Evolutionary conservation across 2,888 invertebrate species (phyloP).

Genomic region (Antitype chi): DNA sequence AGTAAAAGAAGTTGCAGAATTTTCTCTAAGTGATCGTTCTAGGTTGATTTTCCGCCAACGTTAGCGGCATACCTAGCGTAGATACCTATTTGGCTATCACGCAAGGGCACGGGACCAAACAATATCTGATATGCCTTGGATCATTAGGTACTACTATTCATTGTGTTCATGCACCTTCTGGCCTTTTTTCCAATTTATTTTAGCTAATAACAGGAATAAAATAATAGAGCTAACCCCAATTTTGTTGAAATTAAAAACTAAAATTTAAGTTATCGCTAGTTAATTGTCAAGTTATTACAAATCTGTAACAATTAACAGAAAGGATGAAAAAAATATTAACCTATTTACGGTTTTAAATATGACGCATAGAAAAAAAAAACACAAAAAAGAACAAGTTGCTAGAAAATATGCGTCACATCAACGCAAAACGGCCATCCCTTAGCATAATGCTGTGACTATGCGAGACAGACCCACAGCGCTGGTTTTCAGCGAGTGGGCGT

Average conservation of each 20-base stretch:
- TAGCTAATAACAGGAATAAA: neutral
- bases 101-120: neutral
- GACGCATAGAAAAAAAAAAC: neutral
- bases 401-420: neutral
- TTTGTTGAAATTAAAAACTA: neutral
- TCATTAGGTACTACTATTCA: neutral
- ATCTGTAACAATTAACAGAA: neutral
- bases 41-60: neutral
- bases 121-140: neutral
- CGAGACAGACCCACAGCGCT: neutral
- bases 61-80: neutral
- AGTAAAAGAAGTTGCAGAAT: neutral
- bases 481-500: neutral
- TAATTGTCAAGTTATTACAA: neutral
- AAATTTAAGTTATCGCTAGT: neutral
- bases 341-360: neutral
- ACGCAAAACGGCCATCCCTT: neutral
- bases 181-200: neutral
- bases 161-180: neutral
- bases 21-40: neutral
- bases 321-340: no score
- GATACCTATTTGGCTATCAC: neutral
- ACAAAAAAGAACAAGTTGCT: neutral
- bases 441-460: neutral
- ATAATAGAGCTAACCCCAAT: neutral